phyloP scores from a whole-genome alignment of 2,888 invertebrate genomes.

The Eupsilia transversa region DNA sequence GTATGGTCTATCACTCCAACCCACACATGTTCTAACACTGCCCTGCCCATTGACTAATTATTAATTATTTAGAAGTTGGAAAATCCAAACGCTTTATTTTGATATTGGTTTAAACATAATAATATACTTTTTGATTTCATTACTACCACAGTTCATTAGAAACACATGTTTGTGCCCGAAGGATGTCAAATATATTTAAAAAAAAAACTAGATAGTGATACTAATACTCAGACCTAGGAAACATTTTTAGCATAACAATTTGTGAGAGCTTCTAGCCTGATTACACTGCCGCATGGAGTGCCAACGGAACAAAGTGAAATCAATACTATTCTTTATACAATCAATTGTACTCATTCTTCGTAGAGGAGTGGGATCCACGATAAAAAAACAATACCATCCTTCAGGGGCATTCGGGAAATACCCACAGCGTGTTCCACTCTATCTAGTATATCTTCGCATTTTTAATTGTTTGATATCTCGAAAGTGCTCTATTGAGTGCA shows the following conservation, averaged over 20 bases:
- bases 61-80: background rate
- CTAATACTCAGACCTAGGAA: background rate
- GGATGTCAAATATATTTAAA: too few species aligned
- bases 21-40: background rate
- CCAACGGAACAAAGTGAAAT: background rate
- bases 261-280: background rate
- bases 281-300: background rate
- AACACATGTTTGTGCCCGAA: background rate
- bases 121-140: background rate
- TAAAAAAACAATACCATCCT: background rate
- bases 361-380: background rate
- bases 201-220: background rate
- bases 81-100: background rate
- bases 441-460: constrained; percentile 3
- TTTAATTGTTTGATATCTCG: constrained; percentile 16
- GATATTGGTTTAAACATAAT: too few species aligned
- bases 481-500: constrained; percentile 7
- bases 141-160: background rate
- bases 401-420: background rate
- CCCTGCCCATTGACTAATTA: background rate
- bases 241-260: background rate
- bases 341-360: background rate
- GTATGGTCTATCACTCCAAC: constrained; percentile 18
- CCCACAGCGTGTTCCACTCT: background rate
- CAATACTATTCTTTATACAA: background rate